Evolutionary conservation across 2,797 vertebrate species (phyloP).

Genomic region (Cyclura pinguis): DNA sequence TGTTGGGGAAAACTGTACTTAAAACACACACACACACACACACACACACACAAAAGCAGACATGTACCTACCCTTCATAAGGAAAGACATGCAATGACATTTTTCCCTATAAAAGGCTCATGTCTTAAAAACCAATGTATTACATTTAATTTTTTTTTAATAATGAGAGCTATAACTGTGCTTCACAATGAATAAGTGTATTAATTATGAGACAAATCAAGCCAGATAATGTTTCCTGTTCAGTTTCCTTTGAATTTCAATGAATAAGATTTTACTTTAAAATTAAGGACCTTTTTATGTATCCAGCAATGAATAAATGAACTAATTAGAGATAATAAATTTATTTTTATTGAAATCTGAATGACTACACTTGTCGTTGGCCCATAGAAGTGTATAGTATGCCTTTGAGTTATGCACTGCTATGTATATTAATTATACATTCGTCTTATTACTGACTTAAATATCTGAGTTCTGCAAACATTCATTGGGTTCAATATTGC

Average conservation of each 20-base stretch:
- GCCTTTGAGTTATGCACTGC: slow-evolving; percentile 54
- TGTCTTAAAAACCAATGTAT: slow-evolving; percentile 59
- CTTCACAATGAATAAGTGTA: slow-evolving; percentile 65
- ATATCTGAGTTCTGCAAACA: slow-evolving; percentile 23
- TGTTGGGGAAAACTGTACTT: slow-evolving; percentile 39
- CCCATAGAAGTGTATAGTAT: slow-evolving; percentile 43
- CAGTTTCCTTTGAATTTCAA: slow-evolving; percentile 67
- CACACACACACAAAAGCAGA: slow-evolving; percentile 26
- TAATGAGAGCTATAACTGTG: slow-evolving; percentile 60
- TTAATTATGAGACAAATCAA: slow-evolving; percentile 73
- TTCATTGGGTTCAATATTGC: slow-evolving; percentile 39
- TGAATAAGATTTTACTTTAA: slow-evolving; percentile 67
- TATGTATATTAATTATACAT: slow-evolving; percentile 56
- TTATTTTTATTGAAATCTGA: slow-evolving; percentile 70
- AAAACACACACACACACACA: no score
- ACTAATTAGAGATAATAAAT: slow-evolving; percentile 70
- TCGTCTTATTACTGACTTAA: slow-evolving; percentile 49
- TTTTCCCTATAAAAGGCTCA: slow-evolving; percentile 52
- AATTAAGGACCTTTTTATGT: slow-evolving; percentile 56
- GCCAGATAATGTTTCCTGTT: slow-evolving; percentile 65
- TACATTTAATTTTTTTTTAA: slow-evolving; percentile 67
- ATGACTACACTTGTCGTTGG: slow-evolving; percentile 55
- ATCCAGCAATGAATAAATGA: slow-evolving; percentile 58
- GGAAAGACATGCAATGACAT: slow-evolving; percentile 55
- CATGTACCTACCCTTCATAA: slow-evolving; percentile 26